Conservation (phyloP, 2,797 vertebrate genomes). For the Scomberomorus guttatus region DNA sequence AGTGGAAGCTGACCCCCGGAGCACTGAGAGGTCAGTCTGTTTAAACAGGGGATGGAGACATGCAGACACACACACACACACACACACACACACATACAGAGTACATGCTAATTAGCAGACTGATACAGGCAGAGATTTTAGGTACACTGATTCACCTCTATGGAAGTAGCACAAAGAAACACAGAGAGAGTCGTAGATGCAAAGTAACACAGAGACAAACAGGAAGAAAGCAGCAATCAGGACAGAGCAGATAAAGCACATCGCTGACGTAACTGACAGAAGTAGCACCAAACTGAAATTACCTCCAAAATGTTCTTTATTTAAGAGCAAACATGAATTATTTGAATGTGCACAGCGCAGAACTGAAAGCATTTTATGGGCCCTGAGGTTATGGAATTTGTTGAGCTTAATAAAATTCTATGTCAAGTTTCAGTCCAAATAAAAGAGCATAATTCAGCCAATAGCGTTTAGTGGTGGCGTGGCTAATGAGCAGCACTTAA, state of each 20-base stretch:
- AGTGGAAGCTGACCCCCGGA: constrained; percentile 54
- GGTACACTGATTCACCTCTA: not conserved
- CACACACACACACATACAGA: constrained; percentile 18
- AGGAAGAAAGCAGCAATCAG: not conserved
- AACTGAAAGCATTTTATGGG: constrained; percentile 6
- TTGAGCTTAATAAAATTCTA: constrained; percentile 35
- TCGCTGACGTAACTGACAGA: not conserved
- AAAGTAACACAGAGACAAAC: not conserved
- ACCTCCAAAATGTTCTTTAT: not conserved
- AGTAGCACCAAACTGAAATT: not conserved
- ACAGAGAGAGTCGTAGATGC: not conserved
- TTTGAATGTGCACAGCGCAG: not conserved
- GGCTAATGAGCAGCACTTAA: constrained; percentile 53
- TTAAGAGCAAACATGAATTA: constrained; percentile 1
- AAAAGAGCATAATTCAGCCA: constrained; percentile 37
- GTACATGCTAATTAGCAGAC: constrained; percentile 66
- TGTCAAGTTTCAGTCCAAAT: constrained; percentile 42
- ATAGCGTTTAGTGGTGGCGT: constrained; percentile 27
- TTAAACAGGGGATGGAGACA: constrained; percentile 74
- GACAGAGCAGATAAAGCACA: not conserved
- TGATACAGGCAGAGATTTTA: constrained; percentile 46
- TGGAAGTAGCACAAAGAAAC: constrained; percentile 23
- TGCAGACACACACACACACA: constrained; percentile 27
- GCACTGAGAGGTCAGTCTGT: constrained; percentile 76
- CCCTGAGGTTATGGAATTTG: constrained; percentile 46